phyloP scores from a whole-genome alignment of 2,797 vertebrate genomes.

The Sebastes itinus region DNA sequence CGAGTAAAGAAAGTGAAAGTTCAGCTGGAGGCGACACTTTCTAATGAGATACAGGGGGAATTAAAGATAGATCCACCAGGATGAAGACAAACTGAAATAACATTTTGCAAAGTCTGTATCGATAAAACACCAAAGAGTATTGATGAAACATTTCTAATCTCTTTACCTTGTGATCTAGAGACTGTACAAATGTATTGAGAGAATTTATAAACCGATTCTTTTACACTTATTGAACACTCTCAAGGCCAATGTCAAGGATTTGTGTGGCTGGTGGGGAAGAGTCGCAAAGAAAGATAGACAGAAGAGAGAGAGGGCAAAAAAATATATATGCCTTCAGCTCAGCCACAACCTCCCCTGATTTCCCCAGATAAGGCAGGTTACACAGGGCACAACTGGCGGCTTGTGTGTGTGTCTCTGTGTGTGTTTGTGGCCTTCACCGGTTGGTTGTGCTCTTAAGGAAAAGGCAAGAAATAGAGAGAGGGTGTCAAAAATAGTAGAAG shows the following conservation, averaged over 20 bases:
- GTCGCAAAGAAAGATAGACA: conserved; percentile 10
- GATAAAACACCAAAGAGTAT: neutral
- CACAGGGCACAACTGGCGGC: conserved; percentile 25
- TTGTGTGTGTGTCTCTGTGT: conserved; percentile 1
- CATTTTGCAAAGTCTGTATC: neutral
- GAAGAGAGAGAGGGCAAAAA: conserved; percentile 2
- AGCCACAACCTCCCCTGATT: conserved; percentile 57
- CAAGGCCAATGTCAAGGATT: conserved; percentile 31
- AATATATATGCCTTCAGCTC: conserved; percentile 47
- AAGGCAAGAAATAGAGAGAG: conserved; percentile 15
- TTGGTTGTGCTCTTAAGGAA: conserved; percentile 42
- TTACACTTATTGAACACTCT: conserved; percentile 16
- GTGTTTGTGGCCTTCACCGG: conserved; percentile 17
- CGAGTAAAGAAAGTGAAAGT: conserved; percentile 39
- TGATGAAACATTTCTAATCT: conserved; percentile 1
- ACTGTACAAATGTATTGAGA: conserved; percentile 9
- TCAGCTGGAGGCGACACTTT: conserved; percentile 46
- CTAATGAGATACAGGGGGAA: conserved; percentile 39
- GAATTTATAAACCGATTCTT: conserved; percentile 6
- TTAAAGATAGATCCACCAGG: conserved; percentile 18
- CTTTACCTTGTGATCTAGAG: conserved; percentile 2
- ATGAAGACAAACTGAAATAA: conserved; percentile 20
- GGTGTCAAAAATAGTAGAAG: conserved; percentile 35
- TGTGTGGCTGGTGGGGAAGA: conserved; percentile 20
- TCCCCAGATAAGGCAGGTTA: conserved; percentile 66